A percentile compares a stretch with the other conserved stretches of the same genome.
These are phyloP conservation scores for Hippasteria phrygiana DNA, from an alignment of 53 echinoderm and acorn worm species.

Conservation along the genomic window DNA sequence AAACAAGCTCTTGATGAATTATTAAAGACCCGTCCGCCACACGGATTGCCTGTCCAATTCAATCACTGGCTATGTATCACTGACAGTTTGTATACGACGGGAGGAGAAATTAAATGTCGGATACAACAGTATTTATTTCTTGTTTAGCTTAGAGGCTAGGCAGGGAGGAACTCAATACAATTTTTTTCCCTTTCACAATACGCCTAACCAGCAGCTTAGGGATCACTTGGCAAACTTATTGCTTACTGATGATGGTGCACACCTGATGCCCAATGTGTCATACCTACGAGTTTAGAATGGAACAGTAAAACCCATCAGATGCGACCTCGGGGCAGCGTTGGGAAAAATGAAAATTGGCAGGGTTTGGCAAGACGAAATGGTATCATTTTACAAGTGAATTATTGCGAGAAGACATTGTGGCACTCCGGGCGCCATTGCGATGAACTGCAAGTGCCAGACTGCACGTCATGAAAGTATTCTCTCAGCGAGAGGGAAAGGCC, in stretches of 20 bases:
- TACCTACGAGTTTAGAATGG: neutral
- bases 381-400: neutral
- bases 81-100: slow-evolving; percentile 4
- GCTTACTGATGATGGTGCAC: too few species aligned
- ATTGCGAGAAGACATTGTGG: neutral
- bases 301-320: neutral
- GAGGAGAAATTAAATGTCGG: neutral
- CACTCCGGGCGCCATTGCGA: neutral
- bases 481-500: neutral
- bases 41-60: neutral
- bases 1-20: slow-evolving; percentile 1
- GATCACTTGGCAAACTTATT: too few species aligned
- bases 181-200: neutral
- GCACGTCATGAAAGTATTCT: neutral
- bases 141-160: neutral
- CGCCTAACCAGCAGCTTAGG: neutral
- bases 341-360: neutral
- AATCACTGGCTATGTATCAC: slow-evolving; percentile 5
- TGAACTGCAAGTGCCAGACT: neutral
- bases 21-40: slow-evolving; percentile 3
- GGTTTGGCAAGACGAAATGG: neutral
- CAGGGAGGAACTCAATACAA: neutral
- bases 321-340: neutral
- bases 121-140: neutral
- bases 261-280: too few species aligned